phyloP scores from a whole-genome alignment of 2,888 invertebrate genomes.

The Calliphora vomitoria region DNA sequence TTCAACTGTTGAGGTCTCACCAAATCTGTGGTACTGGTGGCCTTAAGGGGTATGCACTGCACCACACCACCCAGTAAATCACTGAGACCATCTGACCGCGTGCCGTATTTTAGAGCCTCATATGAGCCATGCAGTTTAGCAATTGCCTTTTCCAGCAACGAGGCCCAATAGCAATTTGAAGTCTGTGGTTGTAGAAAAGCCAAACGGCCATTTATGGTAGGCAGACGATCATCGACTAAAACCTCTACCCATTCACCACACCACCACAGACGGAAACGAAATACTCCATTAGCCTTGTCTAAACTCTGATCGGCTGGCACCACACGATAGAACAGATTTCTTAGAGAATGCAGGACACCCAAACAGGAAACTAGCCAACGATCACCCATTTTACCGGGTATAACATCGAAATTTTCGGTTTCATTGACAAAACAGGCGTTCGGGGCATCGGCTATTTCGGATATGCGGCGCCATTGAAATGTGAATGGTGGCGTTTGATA shows the following conservation, averaged over 20 bases:
- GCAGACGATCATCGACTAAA: constrained; percentile 94
- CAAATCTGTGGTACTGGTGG: constrained; percentile 86
- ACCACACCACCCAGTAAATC: constrained; percentile 96
- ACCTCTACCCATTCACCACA: constrained; percentile 97
- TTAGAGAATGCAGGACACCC: constrained; percentile 92
- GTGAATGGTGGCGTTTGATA: constrained; percentile 97
- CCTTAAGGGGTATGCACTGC: constrained; percentile 90
- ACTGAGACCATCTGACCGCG: constrained; percentile 93
- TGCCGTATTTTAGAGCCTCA: constrained; percentile 97
- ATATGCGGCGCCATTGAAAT: constrained; percentile 95
- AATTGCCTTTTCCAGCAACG: constrained; percentile 95
- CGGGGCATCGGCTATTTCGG: constrained; percentile 86
- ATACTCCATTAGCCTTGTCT: constrained; percentile 90
- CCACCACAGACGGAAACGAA: constrained; percentile 96
- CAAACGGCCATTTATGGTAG: constrained; percentile 93
- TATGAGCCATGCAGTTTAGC: constrained; percentile 98
- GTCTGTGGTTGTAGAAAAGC: constrained; percentile 93
- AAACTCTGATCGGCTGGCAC: constrained; percentile 96
- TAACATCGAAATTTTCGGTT: constrained; percentile 91
- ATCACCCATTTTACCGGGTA: constrained; percentile 95
- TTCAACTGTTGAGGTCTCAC: constrained; percentile 88
- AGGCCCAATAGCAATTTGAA: constrained; percentile 94
- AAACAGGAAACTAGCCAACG: constrained; percentile 95
- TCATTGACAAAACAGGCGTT: constrained; percentile 86
- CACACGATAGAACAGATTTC: constrained; percentile 95